Base-by-base conservation (phyloP, 2,888 invertebrate species). In the Apodemia hepburni region DNA sequence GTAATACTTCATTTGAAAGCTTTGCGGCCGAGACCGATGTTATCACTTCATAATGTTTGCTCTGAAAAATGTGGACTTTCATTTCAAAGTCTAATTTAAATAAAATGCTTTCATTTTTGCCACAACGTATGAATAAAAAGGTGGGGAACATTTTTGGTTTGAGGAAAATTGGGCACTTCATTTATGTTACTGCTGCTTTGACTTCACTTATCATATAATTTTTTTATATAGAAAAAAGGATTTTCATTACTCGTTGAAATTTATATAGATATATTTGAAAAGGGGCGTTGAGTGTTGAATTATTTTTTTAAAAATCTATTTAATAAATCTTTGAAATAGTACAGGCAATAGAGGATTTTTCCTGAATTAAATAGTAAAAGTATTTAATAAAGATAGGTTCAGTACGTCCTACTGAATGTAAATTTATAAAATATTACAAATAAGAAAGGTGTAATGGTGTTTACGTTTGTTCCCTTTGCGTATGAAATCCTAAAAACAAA, bases 1-100 rank as follows among this genome's bases (percentile, higher is more conserved):
- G 73, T 77, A 76, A 81, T 81, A 79, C 79, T 82, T 84, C 80
- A 83, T 81, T 80, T 79, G 71, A 79, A 79, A 79, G 77, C 79
- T 73, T 76, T 76, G 75, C 72, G 75, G 79, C 70, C 73, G 66
- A 60, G 68, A 61, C 66, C 65, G 77, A 78, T 77, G 78, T 78
- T 83, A 82, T 81, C 82, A 75, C 76, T 77, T 70, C 69, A 73
- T 79, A 74, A 78, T 74, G 74, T 73, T 72, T 67, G 64, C 67
- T 69, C 68, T 74, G 72, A 73, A 74, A 73, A 70, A 74, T 72
- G 71, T 69, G 69, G 71, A 68, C 70, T 5, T 70, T 70, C 71
- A 73, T 65, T 61, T 49, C 61, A 47, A 29, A 63, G 63, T 58
- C 61, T 64, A 60, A 60, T 66, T 66, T 61, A 57, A 60, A 58